These are phyloP conservation scores for Regulus satrapa DNA, from an alignment of 2,113 vertebrate genomes.

Conservation along the genomic window DNA sequence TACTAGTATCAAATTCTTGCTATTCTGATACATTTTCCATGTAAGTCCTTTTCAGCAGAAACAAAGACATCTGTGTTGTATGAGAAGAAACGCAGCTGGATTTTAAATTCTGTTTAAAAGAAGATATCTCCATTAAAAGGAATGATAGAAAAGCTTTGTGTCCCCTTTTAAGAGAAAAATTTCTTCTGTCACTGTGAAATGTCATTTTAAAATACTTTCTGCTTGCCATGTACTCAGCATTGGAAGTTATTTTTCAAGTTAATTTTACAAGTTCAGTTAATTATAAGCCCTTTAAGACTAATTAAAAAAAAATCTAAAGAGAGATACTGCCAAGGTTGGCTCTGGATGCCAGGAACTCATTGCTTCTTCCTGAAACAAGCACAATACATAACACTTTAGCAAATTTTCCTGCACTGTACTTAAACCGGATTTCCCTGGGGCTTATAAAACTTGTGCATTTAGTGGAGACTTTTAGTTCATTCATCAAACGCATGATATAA, in stretches of 20 bases:
- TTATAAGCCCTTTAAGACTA: neutral
- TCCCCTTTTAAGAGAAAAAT: neutral
- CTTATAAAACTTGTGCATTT: conserved; percentile 4
- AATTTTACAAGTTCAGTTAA: neutral
- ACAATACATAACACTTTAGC: neutral
- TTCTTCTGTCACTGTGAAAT: neutral
- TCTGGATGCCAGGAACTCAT: neutral
- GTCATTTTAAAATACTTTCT: neutral
- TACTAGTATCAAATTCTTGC: neutral
- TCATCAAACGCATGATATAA: conserved; percentile 23
- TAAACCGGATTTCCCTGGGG: conserved; percentile 6
- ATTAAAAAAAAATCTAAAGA: neutral
- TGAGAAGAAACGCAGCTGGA: neutral
- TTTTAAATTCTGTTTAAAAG: neutral
- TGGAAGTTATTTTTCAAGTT: neutral
- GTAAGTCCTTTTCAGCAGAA: neutral
- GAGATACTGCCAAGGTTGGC: neutral
- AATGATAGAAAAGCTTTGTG: neutral
- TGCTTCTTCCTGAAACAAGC: conserved; percentile 7
- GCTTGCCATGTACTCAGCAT: neutral
- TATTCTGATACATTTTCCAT: neutral
- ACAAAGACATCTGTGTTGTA: neutral
- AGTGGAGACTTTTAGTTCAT: conserved; percentile 8
- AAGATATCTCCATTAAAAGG: neutral
- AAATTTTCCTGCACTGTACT: conserved; percentile 28